Percentiles rank a stretch among this genome's conserved stretches.
phyloP scores from a whole-genome alignment of 2,888 invertebrate genomes.

The Caenorhabditis auriculariae region DNA sequence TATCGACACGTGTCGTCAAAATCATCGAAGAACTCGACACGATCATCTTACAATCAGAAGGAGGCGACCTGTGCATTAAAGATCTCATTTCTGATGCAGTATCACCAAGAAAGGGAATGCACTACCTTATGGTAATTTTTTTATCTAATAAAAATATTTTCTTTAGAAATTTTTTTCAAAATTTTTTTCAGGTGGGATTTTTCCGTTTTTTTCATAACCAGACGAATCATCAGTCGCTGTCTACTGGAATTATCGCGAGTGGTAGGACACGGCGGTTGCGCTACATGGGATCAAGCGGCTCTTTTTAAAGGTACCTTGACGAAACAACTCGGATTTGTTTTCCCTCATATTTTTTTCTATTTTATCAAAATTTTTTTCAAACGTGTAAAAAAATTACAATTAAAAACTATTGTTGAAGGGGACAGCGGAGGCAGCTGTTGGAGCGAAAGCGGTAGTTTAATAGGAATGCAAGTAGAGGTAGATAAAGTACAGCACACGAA shows the following conservation, averaged over 20 bases:
- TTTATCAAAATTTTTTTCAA: too few relatives aligned
- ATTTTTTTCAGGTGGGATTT: constrained; percentile 26
- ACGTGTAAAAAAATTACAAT: too few relatives aligned
- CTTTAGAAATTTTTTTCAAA: constrained; percentile 8
- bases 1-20: constrained; percentile 20
- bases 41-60: constrained; percentile 23
- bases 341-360: too few relatives aligned
- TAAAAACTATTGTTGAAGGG: too few relatives aligned
- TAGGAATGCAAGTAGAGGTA: background rate
- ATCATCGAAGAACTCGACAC: constrained; percentile 20
- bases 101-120: constrained; percentile 18
- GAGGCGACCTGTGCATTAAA: constrained; percentile 12
- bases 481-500: background rate
- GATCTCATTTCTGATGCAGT: constrained; percentile 13
- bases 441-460: background rate
- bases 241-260: background rate
- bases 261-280: background rate
- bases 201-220: constrained; percentile 19
- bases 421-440: background rate
- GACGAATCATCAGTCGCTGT: constrained; percentile 17
- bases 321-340: too few relatives aligned
- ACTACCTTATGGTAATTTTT: constrained; percentile 27
- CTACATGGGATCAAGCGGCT: background rate
- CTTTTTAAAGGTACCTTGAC: too few relatives aligned
- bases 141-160: constrained; percentile 16